These are phyloP conservation scores for Cryptomyrus ogoouensis DNA, from an alignment of 2,113 vertebrate species.

Conservation along the genomic window DNA sequence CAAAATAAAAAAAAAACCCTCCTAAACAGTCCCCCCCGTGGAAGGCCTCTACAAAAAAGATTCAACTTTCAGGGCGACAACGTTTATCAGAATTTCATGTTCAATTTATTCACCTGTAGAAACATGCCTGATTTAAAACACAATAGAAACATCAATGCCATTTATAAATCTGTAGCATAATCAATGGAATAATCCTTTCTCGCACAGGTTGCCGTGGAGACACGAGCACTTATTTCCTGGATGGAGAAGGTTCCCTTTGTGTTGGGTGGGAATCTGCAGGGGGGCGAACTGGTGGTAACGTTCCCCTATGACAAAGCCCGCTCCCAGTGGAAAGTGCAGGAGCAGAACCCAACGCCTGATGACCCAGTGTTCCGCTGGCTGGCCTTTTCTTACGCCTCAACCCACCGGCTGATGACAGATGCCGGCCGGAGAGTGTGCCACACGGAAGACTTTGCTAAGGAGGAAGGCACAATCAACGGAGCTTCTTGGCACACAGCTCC, in stretches of 20 bases:
- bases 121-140: neutral
- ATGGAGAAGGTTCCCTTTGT: constrained; percentile 98
- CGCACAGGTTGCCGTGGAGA: constrained; percentile 83
- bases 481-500: constrained; percentile 94
- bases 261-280: constrained; percentile 87
- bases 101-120: neutral
- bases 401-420: constrained; percentile 88
- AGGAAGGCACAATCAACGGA: constrained; percentile 90
- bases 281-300: constrained; percentile 92
- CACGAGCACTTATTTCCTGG: constrained; percentile 82
- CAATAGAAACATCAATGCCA: neutral
- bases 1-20: neutral
- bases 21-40: neutral
- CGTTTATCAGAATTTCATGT: neutral
- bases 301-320: constrained; percentile 91
- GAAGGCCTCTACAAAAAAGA: neutral
- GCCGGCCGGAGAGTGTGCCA: constrained; percentile 83
- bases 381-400: constrained; percentile 90
- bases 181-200: neutral
- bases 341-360: constrained; percentile 76
- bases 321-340: constrained; percentile 67
- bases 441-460: constrained; percentile 89
- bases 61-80: neutral
- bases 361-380: constrained; percentile 94
- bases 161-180: neutral